Evolutionary conservation across 2,797 vertebrate species (phyloP).

Genomic region (Alectoris magna): DNA sequence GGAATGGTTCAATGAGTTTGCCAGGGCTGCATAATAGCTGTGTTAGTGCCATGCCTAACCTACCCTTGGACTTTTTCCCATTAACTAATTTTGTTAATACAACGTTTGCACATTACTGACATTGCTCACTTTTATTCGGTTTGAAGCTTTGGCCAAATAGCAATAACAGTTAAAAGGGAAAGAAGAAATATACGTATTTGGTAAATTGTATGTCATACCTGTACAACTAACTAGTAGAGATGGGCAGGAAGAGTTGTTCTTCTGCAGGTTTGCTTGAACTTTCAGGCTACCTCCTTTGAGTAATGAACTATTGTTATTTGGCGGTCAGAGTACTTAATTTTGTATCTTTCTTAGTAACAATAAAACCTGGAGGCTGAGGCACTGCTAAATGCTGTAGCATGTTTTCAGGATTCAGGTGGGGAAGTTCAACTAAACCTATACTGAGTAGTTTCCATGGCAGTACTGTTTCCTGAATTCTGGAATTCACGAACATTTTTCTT

Average conservation of each 20-base stretch:
- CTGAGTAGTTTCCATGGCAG: neutral
- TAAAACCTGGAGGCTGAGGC: fast-evolving
- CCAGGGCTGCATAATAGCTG: neutral
- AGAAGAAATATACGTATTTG: fast-evolving
- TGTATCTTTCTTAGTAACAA: fast-evolving
- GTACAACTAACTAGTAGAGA: fast-evolving
- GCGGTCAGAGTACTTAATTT: neutral
- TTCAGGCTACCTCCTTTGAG: neutral
- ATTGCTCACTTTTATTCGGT: neutral
- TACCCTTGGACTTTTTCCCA: neutral
- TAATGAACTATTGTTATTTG: fast-evolving
- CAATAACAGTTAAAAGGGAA: neutral
- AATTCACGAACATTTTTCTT: neutral
- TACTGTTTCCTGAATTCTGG: neutral
- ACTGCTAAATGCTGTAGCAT: neutral
- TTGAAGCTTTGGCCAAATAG: neutral
- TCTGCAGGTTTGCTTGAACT: neutral
- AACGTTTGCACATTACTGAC: fast-evolving
- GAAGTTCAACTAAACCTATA: neutral
- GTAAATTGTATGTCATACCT: neutral
- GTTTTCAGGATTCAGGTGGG: neutral
- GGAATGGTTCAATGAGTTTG: neutral
- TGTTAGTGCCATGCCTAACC: neutral
- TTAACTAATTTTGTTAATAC: neutral
- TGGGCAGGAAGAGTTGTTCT: neutral